Evolutionary conservation across 1,140 invertebrate species (phyloP).

Genomic region (Acromyrmex charruanus): DNA sequence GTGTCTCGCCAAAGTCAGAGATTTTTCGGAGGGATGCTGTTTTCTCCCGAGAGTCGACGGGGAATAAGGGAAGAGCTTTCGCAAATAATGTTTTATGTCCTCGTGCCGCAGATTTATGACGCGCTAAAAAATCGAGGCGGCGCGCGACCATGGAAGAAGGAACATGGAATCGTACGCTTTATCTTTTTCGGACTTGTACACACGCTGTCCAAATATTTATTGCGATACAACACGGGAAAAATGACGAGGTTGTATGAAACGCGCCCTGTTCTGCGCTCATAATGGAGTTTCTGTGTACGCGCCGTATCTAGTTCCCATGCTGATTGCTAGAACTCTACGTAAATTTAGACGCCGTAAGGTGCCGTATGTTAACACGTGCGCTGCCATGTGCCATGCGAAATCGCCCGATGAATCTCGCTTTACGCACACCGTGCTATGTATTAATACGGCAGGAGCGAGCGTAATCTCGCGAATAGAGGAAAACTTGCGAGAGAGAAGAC

Average conservation of each 20-base stretch:
- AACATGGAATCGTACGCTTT: slow-evolving; percentile 39
- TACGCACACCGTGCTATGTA: neutral
- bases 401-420: slow-evolving; percentile 38
- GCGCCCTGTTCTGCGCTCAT: slow-evolving; percentile 35
- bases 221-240: slow-evolving; percentile 41
- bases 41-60: neutral
- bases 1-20: neutral
- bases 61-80: neutral
- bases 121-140: slow-evolving; percentile 25
- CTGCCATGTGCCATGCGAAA: slow-evolving; percentile 29
- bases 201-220: slow-evolving; percentile 55
- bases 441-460: neutral
- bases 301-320: slow-evolving; percentile 42
- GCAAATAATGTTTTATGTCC: slow-evolving; percentile 45
- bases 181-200: slow-evolving; percentile 54
- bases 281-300: slow-evolving; percentile 60
- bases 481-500: neutral
- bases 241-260: slow-evolving; percentile 23
- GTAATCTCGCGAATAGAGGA: neutral
- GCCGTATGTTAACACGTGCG: slow-evolving; percentile 24
- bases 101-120: slow-evolving; percentile 31
- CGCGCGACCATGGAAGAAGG: neutral
- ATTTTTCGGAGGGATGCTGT: neutral
- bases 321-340: slow-evolving; percentile 41
- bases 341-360: slow-evolving; percentile 49